Base-by-base conservation (phyloP, 1,140 invertebrate genomes). In the Zaprionus africanus region DNA sequence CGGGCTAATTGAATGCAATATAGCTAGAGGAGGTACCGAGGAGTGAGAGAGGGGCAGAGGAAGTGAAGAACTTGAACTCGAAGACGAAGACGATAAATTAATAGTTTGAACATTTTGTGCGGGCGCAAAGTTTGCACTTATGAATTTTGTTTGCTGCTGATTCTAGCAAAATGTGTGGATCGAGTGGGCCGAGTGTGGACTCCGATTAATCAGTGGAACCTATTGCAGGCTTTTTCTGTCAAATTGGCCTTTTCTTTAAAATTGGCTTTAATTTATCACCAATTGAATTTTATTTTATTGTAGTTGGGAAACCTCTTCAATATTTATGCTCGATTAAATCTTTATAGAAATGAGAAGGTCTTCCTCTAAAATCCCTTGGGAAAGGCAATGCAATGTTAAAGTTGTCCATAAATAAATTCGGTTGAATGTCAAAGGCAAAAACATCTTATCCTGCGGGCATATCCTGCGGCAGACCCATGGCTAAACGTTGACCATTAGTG, bases 121-220 rank as follows among this genome's bases (percentile, higher is more conserved):
- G 34, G 41, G 43, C 53, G 53, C 65, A 82, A 82, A 82, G 76
- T 82, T 82, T 71, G 80, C 63, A 38, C 70, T 68, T 70, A 61
- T 75, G 80, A 82, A 82, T 65, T 82, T 82, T 83, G 81, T 79
- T 83, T 83, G 81, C 63, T 82, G 81, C 81, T 82, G 76, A 83
- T 76, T 53, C 17, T 41, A 26, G 76, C 80, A 78, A 72, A 82
- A 76, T 70, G 22, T 76, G 46, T 41, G 56, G 46, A 15, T 43
- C 59, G 11, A 24, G 19, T 51, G 46, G n/a, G n/a, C 38, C 70
- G 15, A 64, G 46, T 67, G 46, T 34, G 51, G 43, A 19, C 56
- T 59, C 56, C 78, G 78, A 76, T 82, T 75, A 79, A 82, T 82
- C 71, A 78, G 79, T 59, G 41, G 11, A 24, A 34, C 17, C 17